phyloP scores from a whole-genome alignment of 2,888 invertebrate species.

The Andricus quercusramuli region DNA sequence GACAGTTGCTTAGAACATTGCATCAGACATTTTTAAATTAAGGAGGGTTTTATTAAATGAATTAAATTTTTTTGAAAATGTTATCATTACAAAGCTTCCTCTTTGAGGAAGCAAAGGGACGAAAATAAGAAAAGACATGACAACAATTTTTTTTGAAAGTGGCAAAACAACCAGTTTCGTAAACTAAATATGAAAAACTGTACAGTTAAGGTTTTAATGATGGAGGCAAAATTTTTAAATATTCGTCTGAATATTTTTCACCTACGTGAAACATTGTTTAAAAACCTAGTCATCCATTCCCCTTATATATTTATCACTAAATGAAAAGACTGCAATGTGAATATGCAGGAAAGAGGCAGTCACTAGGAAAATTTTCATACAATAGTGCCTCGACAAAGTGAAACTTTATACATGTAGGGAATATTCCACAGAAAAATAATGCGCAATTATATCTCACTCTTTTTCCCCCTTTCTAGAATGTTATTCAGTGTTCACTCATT shows the following conservation, averaged over 20 bases:
- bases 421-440: not conserved
- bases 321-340: slow-evolving; percentile 15
- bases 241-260: not conserved
- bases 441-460: not conserved
- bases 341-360: slow-evolving; percentile 26
- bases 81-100: too few species aligned
- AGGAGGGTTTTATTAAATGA: too few species aligned
- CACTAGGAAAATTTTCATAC: slow-evolving; percentile 17
- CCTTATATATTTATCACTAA: not conserved
- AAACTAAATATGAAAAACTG: not conserved
- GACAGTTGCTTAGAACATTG: too few species aligned
- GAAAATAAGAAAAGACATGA: too few species aligned
- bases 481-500: not conserved
- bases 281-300: not conserved
- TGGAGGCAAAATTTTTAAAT: not conserved
- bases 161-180: not conserved
- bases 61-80: too few species aligned
- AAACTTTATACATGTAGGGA: slow-evolving; percentile 19
- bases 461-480: not conserved
- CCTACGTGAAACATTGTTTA: not conserved
- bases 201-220: not conserved
- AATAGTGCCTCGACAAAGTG: slow-evolving; percentile 28
- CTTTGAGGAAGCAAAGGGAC: too few species aligned
- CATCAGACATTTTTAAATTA: too few species aligned
- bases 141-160: too few species aligned